Conservation (phyloP, 2,888 invertebrate species). For the Drosophila ezoana region DNA sequence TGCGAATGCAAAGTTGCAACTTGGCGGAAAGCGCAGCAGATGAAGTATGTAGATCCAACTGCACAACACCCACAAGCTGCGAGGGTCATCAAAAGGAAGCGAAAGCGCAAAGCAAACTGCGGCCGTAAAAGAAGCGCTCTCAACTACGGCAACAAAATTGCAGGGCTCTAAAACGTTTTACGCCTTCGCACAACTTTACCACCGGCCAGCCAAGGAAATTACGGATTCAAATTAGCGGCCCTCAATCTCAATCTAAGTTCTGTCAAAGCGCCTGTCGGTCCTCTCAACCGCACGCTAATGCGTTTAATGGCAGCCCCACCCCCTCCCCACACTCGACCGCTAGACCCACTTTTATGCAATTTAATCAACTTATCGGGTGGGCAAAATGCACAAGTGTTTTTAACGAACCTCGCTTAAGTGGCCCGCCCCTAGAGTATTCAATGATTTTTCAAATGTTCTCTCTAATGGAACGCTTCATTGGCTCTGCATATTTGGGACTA, state of each 20-base stretch:
- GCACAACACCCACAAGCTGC: slow-evolving; percentile 11
- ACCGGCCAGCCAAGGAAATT: slow-evolving; percentile 55
- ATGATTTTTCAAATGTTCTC: slow-evolving; percentile 62
- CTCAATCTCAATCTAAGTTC: slow-evolving; percentile 78
- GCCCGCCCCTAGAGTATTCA: slow-evolving; percentile 55
- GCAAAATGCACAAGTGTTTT: slow-evolving; percentile 57
- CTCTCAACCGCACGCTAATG: slow-evolving; percentile 69
- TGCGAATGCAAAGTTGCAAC: slow-evolving; percentile 41
- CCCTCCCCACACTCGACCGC: slow-evolving; percentile 12
- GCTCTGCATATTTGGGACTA: slow-evolving; percentile 60
- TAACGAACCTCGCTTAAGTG: slow-evolving; percentile 35
- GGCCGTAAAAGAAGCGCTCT: slow-evolving; percentile 57
- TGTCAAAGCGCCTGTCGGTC: slow-evolving; percentile 22
- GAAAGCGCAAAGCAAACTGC: slow-evolving; percentile 39
- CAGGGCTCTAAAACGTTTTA: slow-evolving; percentile 62
- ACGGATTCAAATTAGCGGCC: slow-evolving; percentile 79
- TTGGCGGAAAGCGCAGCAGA: slow-evolving; percentile 27
- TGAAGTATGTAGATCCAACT: slow-evolving; percentile 44
- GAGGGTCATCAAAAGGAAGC: slow-evolving; percentile 22
- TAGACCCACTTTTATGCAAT: slow-evolving; percentile 67
- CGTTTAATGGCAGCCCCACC: slow-evolving; percentile 56
- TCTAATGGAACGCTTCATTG: slow-evolving; percentile 53
- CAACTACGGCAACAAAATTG: slow-evolving; percentile 66
- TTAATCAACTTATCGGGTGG: slow-evolving; percentile 75
- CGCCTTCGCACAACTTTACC: slow-evolving; percentile 13